phyloP scores from a whole-genome alignment of 2,113 vertebrate genomes.

The Rhabdomys dilectus region DNA sequence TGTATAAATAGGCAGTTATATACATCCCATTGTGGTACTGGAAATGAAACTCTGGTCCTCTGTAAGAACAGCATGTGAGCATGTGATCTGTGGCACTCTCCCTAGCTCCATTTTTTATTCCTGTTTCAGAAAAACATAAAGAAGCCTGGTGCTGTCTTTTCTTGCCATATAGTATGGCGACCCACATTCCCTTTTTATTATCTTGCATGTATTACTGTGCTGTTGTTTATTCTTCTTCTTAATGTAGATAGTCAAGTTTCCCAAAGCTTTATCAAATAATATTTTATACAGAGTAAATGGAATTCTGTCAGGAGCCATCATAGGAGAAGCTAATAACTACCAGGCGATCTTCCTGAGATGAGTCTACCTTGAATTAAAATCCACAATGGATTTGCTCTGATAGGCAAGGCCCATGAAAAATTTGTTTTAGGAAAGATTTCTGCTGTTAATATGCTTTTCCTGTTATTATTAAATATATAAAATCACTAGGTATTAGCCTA shows the following conservation, averaged over 20 bases:
- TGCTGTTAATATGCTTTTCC: too few relatives aligned
- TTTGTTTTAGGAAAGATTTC: too few relatives aligned
- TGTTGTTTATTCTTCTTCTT: neutral
- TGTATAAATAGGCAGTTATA: neutral
- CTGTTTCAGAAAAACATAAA: neutral
- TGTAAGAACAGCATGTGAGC: neutral
- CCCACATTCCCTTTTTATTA: neutral
- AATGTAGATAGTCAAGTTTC: neutral
- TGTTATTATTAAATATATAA: too few relatives aligned
- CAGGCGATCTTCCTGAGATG: too few relatives aligned
- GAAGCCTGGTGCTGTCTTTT: neutral
- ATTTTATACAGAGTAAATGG: neutral
- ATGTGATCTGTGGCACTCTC: neutral
- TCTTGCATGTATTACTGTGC: neutral
- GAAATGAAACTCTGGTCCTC: neutral
- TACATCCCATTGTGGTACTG: neutral
- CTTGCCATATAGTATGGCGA: neutral
- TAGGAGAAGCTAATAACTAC: too few relatives aligned
- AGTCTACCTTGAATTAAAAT: too few relatives aligned
- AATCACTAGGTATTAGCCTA: too few relatives aligned
- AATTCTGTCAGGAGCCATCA: neutral
- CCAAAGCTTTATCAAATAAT: neutral
- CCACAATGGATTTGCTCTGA: too few relatives aligned
- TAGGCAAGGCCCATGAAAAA: too few relatives aligned
- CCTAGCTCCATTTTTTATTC: neutral